Percentiles rank a stretch among this genome's conserved stretches.
phyloP scores from a whole-genome alignment of 2,888 invertebrate genomes.

The Platynereis dumerilii region DNA sequence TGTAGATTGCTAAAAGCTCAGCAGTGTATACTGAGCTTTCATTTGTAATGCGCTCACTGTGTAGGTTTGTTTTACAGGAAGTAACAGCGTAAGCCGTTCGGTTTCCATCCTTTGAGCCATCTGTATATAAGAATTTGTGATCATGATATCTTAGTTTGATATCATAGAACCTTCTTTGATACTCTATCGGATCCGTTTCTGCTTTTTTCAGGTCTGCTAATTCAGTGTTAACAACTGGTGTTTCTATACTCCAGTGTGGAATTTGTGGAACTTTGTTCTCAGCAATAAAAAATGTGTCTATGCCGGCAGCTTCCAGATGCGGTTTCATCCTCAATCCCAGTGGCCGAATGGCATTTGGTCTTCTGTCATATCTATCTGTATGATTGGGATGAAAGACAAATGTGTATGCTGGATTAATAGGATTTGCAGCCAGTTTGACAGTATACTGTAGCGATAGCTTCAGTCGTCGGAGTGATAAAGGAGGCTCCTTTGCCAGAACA shows the following conservation, averaged over 20 bases:
- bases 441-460: not conserved
- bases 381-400: not conserved
- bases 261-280: not conserved
- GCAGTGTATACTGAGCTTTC: not conserved
- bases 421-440: not conserved
- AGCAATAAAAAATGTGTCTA: not conserved
- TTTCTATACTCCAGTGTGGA: not conserved
- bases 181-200: slow-evolving; percentile 8
- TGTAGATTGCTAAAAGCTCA: not conserved
- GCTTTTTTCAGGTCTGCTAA: slow-evolving; percentile 14
- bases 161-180: slow-evolving; percentile 13
- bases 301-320: not conserved
- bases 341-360: not conserved
- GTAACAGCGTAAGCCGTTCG: slow-evolving; percentile 19
- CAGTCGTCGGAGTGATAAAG: not conserved
- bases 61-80: not conserved
- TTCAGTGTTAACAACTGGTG: slow-evolving; percentile 12
- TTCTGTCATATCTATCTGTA: not conserved
- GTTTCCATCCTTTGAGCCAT: slow-evolving; percentile 25
- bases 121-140: slow-evolving; percentile 20
- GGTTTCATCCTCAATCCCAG: not conserved
- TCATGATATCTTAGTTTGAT: not conserved
- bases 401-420: not conserved
- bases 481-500: slow-evolving; percentile 10
- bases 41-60: too few species aligned